Conservation (phyloP, 2,888 invertebrate species). For the Chorisops tibialis region DNA sequence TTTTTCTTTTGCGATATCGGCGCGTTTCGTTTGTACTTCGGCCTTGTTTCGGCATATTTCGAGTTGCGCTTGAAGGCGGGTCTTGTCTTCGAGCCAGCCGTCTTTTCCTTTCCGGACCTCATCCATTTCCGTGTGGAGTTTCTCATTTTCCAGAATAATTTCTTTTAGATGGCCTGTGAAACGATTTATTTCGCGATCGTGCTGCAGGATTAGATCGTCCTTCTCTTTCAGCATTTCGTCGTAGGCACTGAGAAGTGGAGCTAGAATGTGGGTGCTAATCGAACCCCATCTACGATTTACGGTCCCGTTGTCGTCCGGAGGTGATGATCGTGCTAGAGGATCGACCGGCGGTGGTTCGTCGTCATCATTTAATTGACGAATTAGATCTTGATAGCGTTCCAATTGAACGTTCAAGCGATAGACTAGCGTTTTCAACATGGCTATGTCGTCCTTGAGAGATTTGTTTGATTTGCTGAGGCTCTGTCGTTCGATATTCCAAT, state of each 20-base stretch:
- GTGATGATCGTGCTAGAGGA: constrained; percentile 8
- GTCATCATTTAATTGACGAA: constrained; percentile 21
- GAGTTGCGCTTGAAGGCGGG: constrained; percentile 46
- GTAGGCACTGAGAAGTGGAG: constrained; percentile 73
- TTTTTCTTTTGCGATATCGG: constrained; percentile 68
- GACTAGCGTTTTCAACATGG: constrained; percentile 72
- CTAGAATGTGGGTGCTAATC: constrained; percentile 48
- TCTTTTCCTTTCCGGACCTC: constrained; percentile 53
- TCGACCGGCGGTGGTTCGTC: constrained; percentile 27
- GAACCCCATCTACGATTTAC: constrained; percentile 35
- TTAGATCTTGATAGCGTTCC: constrained; percentile 68
- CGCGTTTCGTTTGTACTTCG: constrained; percentile 57
- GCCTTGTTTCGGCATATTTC: constrained; percentile 49
- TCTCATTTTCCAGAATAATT: constrained; percentile 68
- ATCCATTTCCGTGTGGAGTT: constrained; percentile 56
- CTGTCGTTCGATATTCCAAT: constrained; percentile 34
- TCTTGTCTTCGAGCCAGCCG: constrained; percentile 50
- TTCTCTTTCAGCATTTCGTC: constrained; percentile 76
- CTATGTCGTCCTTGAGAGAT: constrained; percentile 63
- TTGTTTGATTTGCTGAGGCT: constrained; percentile 54
- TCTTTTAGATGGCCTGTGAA: constrained; percentile 71
- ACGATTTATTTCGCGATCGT: constrained; percentile 66
- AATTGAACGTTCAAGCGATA: constrained; percentile 75
- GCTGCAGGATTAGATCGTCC: constrained; percentile 66
- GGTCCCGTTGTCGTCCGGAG: neutral